Evolutionary conservation across 1,140 invertebrate genomes (phyloP), one percentile per base, ranked within the genome.

Genomic region (Chironomus tepperi): DNA sequence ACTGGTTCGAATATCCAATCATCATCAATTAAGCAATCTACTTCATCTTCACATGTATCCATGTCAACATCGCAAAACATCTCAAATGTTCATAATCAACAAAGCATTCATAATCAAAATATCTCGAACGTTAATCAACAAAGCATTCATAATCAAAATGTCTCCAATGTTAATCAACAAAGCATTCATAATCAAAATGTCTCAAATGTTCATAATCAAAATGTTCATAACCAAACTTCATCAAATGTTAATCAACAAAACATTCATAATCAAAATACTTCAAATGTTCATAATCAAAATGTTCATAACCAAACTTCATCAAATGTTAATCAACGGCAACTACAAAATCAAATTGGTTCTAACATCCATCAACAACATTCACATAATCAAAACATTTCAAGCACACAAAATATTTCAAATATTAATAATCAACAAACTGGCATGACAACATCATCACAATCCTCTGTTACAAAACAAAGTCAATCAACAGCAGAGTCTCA

Each of bases 401-500:
- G 8, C 47, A 12, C 2, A 12, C 47, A 57, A 12, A 57, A 57
- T n/a, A 12, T 57, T n/a, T 57, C 47, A 7, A n/a, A 12, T 34
- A 34, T 34, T 34, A 34, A 34, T 34, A 47, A 47, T 47, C 43
- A 47, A 47, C 8, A 9, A 47, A 7, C 9, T 3, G 43, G 43
- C 43, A 47, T 47, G 15, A 15, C 15, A 47, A 3, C 43, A 47
- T 3, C 43, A 47, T 10, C 43, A 47, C 43, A 47, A 3, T 47
- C 43, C 2, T 10, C 12, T 18, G 15, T 19, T 1, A 67, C 7
- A 7, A 19, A 67, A 18, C 64, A 67, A 2, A 67, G 64, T 16
- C 64, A 67, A 67, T 67, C 64, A 16, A 15, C 64, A 16, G 24
- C 1, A 34, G 64, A 67, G n/a, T 67, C 64, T 16, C 64, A 77